Conservation (phyloP, 2,888 invertebrate genomes). For the Sclerodermus sp. region DNA sequence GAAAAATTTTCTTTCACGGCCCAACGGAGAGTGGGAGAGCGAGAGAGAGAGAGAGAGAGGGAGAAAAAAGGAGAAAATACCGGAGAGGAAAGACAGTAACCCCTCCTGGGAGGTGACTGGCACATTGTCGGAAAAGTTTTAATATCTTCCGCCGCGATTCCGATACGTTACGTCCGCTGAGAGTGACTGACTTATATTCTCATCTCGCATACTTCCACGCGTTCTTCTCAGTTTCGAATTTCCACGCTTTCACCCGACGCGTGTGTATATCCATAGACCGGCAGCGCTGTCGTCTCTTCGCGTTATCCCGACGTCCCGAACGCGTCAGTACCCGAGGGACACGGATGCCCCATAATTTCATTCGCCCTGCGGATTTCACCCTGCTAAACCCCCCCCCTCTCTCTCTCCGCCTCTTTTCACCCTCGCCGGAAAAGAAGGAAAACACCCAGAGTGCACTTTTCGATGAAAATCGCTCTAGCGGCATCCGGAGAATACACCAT, state of each 20-base stretch:
- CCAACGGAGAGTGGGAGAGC: no score
- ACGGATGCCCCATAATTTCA: conserved; percentile 4
- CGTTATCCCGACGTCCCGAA: no score
- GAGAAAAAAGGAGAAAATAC: conserved; percentile 10
- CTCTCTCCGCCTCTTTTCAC: background rate
- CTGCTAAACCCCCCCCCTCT: background rate
- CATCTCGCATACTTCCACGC: background rate
- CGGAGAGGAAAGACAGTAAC: background rate
- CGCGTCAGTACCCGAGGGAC: conserved; percentile 5
- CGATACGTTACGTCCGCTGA: conserved; percentile 35
- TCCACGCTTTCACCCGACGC: no score
- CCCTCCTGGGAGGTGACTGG: conserved; percentile 26
- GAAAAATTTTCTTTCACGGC: no score
- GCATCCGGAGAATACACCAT: no score
- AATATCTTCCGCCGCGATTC: conserved; percentile 40
- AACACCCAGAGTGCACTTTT: no score
- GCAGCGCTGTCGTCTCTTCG: no score
- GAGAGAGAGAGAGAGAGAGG: conserved; percentile 2
- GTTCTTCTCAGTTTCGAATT: no score
- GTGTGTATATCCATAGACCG: no score
- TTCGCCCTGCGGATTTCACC: conserved; percentile 1
- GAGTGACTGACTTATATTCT: conserved; percentile 31
- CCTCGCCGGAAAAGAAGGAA: no score
- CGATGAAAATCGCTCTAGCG: no score
- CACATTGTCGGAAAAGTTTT: conserved; percentile 43